Evolutionary conservation across 2,113 vertebrate species (phyloP), one percentile per base, ranked within the genome.

Genomic region (Thomomys bottae): DNA sequence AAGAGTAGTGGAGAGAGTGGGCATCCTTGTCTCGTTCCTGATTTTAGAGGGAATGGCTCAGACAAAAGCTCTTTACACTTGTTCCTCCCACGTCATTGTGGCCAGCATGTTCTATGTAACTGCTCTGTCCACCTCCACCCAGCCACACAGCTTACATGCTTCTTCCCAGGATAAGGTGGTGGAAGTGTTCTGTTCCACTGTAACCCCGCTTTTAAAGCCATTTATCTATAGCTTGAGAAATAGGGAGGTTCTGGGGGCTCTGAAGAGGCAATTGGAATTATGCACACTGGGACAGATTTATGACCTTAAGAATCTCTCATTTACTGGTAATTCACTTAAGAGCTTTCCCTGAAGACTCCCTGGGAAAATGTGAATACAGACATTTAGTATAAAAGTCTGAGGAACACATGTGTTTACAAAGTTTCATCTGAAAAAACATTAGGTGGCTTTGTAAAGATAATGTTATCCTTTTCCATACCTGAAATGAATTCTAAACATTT

Each of bases 151-250:
- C 20, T 28, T 78, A 59, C 79, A 73, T 59, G 59, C 59, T 24
- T 42, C 23, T 0, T 59, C 15, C 34, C 45, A 54, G 59, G 59
- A 73, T 21, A 94, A 92, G 28, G 28, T 28, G 1, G 21, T 84
- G n/a, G 80, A 80, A 4, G 67, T 88, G 8, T 38, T 94, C 38
- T 88, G 92, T 7, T 54, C 75, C 12, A 70, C 85, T 0, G 10
- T 94, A 28, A 84, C 80, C 8, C 75, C 89, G 63, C 45, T 88
- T 75, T 61, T 88, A 61, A 92, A 89, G 45, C 82, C 75, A 3
- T 81, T 84, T 18, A 87, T 92, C 45, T 87, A 92, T 30, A 92
- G 77, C 61, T 84, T 93, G 30, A 2, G 68, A 17, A 94, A 89
- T n/a, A 94, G 54, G 40, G 81, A 94, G 8, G 68, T 89, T 24